Percentiles rank a stretch among this genome's conserved stretches.
Conservation (phyloP, 2,113 vertebrate species). For the Pseudopipra pipra region DNA sequence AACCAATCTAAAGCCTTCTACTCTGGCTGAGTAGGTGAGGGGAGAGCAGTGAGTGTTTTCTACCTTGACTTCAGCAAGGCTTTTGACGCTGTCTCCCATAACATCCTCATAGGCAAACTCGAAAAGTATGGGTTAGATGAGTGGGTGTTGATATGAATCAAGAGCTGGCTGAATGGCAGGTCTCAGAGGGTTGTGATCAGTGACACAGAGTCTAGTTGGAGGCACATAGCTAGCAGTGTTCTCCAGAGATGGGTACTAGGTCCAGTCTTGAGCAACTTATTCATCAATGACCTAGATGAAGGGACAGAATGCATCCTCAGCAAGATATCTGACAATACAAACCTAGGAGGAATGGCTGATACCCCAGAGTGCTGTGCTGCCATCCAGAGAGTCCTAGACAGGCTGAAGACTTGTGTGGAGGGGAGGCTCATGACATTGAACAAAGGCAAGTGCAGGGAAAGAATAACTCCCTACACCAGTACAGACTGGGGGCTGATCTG, state of each 20-base stretch:
- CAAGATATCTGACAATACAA: too few relatives aligned
- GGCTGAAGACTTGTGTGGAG: neutral
- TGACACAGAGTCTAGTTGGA: neutral
- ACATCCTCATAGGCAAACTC: neutral
- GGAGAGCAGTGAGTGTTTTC: neutral
- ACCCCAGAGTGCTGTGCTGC: neutral
- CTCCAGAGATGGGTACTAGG: too few relatives aligned
- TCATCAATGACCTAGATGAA: neutral
- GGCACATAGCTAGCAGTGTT: neutral
- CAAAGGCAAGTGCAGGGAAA: neutral
- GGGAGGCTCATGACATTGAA: neutral
- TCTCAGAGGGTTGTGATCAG: neutral
- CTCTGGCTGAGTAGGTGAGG: neutral
- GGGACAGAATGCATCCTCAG: neutral
- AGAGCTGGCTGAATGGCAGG: neutral
- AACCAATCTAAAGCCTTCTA: neutral
- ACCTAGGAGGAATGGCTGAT: fast-evolving
- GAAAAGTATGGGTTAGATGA: neutral
- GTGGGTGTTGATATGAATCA: neutral
- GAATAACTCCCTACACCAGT: neutral
- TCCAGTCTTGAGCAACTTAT: neutral
- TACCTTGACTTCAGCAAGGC: neutral
- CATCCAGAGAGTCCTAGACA: neutral
- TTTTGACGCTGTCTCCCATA: neutral
- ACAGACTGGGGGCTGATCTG: neutral